Evolutionary conservation across 1,140 invertebrate genomes (phyloP), one percentile per base, ranked within the genome.

Genomic region (Pinna nobilis): DNA sequence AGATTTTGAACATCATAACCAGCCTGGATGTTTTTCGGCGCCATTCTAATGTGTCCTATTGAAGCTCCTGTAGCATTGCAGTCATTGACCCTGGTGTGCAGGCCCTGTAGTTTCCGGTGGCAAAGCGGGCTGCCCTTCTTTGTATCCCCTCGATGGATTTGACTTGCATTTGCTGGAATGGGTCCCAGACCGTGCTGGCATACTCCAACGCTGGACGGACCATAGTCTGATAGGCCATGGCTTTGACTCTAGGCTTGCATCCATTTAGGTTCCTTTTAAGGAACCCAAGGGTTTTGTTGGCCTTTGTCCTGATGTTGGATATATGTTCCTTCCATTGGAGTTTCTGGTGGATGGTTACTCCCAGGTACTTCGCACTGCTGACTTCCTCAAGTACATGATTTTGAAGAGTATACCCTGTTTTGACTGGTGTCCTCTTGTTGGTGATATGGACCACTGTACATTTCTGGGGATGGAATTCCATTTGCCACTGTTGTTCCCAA

Each of bases 121-220:
- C n/a, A n/a, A n/a, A n/a, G n/a, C n/a, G n/a, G n/a, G n/a, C n/a
- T n/a, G n/a, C n/a, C n/a, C n/a, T n/a, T n/a, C n/a, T n/a, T n/a
- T n/a, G n/a, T n/a, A n/a, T n/a, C n/a, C 3, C 35, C 35, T 61
- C 20, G 33, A 61, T 61, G 59, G 35, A 23, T 20, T 37, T 61
- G 33, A 37, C 59, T 61, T 60, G 20, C 7, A 23, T 30, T 23
- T 55, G 49, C 23, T 55, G 30, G 7, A 47, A 44, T 1, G 67
- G 53, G 39, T 76, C 68, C 74, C 68, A 71, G 2, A 71, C 61
- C 11, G 50, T 60, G 3, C 30, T 23, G 11, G 53, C 63, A 70
- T 70, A 75, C 33, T 66, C 68, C 13, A 76, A 37, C 11, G 25
- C 47, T 1, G 74, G 67, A 51, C 68, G 50, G 30, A 60, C 63